These are phyloP conservation scores for Apodemus speciosus DNA, from an alignment of 2,113 vertebrate species.

Conservation along the genomic window DNA sequence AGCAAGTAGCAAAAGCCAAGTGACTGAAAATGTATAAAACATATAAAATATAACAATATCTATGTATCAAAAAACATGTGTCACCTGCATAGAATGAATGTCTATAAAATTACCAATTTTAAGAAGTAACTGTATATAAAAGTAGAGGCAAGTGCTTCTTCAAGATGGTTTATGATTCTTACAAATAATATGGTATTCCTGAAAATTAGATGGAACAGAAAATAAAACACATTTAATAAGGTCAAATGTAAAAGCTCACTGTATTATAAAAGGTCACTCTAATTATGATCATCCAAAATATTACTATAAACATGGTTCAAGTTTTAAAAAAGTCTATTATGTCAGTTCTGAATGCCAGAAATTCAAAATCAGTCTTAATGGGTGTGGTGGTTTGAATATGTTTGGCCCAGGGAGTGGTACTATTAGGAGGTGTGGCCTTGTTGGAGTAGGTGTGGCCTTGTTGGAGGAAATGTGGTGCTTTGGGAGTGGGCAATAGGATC, in stretches of 20 bases:
- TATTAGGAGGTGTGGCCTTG: too few species aligned
- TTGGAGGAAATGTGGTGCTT: too few species aligned
- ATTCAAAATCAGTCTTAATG: not conserved
- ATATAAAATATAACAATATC: not conserved
- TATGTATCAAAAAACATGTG: not conserved
- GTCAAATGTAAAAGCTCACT: not conserved
- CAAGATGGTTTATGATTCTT: constrained; percentile 5
- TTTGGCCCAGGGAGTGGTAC: too few species aligned
- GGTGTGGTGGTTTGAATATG: too few species aligned
- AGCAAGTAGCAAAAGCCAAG: not conserved
- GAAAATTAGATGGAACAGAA: constrained; percentile 24
- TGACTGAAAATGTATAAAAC: not conserved
- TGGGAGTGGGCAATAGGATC: too few species aligned
- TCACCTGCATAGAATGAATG: not conserved
- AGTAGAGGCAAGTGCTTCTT: not conserved
- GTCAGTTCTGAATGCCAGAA: not conserved
- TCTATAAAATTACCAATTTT: not conserved
- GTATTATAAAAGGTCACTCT: not conserved
- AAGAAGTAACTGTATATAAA: not conserved
- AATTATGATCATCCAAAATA: not conserved
- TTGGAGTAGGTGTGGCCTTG: too few species aligned
- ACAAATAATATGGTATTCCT: not conserved
- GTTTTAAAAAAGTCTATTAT: not conserved
- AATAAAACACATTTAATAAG: constrained; percentile 32
- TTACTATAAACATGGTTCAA: not conserved